Percentiles rank a stretch among this genome's conserved stretches.
Evolutionary conservation across 2,888 invertebrate genomes (phyloP).

Genomic region (Parnassius mnemosyne): DNA sequence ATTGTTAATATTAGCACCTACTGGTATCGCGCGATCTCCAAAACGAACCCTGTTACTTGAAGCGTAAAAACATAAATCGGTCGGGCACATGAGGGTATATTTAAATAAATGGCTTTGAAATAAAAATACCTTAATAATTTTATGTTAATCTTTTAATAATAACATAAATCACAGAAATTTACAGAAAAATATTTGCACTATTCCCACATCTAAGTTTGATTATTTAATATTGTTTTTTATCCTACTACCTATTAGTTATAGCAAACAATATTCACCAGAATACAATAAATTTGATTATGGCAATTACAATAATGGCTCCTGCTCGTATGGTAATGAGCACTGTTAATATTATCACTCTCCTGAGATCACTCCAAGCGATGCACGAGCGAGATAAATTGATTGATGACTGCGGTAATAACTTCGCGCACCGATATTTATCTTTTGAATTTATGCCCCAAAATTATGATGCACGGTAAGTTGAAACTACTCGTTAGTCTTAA

Average conservation of each 20-base stretch:
- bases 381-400: neutral
- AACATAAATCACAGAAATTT: too few relatives aligned
- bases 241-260: neutral
- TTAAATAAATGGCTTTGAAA: too few relatives aligned
- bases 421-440: conserved; percentile 12
- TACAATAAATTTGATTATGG: conserved; percentile 19
- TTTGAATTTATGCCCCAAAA: conserved; percentile 12
- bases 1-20: too few relatives aligned
- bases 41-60: too few relatives aligned
- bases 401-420: too few relatives aligned
- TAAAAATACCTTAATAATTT: too few relatives aligned
- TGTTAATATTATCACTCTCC: conserved; percentile 31
- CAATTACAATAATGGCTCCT: conserved; percentile 29
- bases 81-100: rapidly evolving
- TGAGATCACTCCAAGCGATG: conserved; percentile 26
- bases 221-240: too few relatives aligned
- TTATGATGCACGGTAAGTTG: neutral
- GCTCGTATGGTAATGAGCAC: conserved; percentile 33
- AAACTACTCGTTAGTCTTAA: too few relatives aligned
- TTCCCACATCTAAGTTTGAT: too few relatives aligned
- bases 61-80: rapidly evolving
- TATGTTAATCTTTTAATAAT: too few relatives aligned
- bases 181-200: too few relatives aligned
- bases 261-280: conserved; percentile 18
- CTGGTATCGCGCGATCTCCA: too few relatives aligned